Conservation (phyloP, 2,888 invertebrate species). For the Lysandra bellargus region DNA sequence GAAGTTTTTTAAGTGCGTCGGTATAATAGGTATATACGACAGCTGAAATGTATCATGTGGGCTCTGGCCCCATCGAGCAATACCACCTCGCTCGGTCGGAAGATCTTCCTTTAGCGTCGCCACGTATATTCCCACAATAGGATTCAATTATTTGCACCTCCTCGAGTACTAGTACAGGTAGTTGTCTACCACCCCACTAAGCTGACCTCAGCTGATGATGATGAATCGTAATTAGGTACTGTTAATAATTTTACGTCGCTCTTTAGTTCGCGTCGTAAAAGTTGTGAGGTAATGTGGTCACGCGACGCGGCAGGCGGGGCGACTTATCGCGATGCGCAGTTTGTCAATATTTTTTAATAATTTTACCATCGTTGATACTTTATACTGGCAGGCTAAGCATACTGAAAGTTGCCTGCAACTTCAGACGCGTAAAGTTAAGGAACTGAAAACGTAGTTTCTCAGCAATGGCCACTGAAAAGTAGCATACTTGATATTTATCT, state of each 20-base stretch:
- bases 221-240: background rate
- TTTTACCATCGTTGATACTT: background rate
- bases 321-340: background rate
- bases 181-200: background rate
- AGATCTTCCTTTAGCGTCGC: too few species aligned
- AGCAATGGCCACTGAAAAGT: too few species aligned
- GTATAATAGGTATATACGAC: too few species aligned
- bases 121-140: background rate
- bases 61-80: too few species aligned
- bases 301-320: background rate
- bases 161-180: too few species aligned
- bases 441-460: too few species aligned
- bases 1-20: too few species aligned
- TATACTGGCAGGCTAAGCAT: background rate
- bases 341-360: slow-evolving; percentile 4
- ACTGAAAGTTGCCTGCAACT: background rate
- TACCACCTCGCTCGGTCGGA: too few species aligned
- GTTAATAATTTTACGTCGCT: slow-evolving; percentile 9
- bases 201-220: background rate
- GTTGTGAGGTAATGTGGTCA: slow-evolving; percentile 5
- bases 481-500: too few species aligned
- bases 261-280: slow-evolving; percentile 5
- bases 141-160: too few species aligned
- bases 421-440: too few species aligned
- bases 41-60: too few species aligned